Percentiles rank a stretch among this genome's conserved stretches.
Evolutionary conservation across 2,113 vertebrate species (phyloP).

Genomic region (Camelus dromedarius): DNA sequence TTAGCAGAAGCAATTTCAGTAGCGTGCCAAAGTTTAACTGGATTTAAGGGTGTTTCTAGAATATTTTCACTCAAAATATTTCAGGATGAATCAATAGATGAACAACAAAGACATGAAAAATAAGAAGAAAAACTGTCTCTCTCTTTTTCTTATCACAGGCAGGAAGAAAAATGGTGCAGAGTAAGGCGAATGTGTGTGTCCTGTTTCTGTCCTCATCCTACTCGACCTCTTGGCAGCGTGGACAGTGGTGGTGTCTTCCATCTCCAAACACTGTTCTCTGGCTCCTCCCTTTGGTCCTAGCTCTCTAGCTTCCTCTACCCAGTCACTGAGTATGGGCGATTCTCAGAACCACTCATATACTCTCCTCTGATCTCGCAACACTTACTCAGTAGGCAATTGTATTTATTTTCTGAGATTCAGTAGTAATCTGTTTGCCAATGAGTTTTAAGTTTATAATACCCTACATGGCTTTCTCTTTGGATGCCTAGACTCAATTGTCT

Average conservation of each 20-base stretch:
- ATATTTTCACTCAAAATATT: not conserved
- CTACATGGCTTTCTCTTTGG: not conserved
- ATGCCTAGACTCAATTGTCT: fast-evolving
- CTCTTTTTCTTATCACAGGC: not conserved
- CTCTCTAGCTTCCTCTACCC: not conserved
- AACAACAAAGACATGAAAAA: not conserved
- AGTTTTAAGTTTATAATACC: not conserved
- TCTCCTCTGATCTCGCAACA: not conserved
- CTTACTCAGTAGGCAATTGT: not conserved
- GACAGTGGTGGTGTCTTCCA: too few species aligned
- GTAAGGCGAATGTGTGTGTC: not conserved
- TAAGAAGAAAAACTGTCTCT: not conserved
- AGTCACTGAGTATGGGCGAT: not conserved
- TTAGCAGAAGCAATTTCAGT: not conserved
- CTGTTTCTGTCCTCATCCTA: too few species aligned
- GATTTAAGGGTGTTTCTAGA: not conserved
- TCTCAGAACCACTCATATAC: not conserved
- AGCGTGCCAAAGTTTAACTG: not conserved
- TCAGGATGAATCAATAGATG: not conserved
- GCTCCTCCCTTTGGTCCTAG: not conserved
- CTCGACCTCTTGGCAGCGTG: not conserved
- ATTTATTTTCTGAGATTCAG: not conserved
- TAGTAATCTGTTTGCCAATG: not conserved
- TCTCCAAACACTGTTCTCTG: not conserved
- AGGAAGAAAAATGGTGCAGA: not conserved